Evolutionary conservation across 2,113 vertebrate genomes (phyloP).

Genomic region (Henicopernis longicauda): DNA sequence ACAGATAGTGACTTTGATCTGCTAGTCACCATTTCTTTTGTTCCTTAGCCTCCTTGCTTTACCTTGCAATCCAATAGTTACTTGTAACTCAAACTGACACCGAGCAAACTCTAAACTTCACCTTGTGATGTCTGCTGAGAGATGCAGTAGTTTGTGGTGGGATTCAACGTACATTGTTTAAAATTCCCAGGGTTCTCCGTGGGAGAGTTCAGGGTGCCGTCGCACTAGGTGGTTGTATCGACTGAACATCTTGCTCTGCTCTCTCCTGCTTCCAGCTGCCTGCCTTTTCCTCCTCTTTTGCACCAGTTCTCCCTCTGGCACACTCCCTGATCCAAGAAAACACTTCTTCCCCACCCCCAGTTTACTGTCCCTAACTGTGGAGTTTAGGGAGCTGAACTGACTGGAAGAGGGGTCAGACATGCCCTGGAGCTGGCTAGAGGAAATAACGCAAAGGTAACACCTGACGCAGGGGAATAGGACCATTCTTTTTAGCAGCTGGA

Average conservation of each 20-base stretch:
- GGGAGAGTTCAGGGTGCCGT: not conserved
- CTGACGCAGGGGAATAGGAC: not conserved
- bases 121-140: not conserved
- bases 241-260: not conserved
- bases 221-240: not conserved
- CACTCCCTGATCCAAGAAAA: not conserved
- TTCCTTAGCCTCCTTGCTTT: not conserved
- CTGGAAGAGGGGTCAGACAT: not conserved
- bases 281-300: not conserved
- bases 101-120: not conserved
- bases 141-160: not conserved
- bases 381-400: not conserved
- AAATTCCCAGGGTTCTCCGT: fast-evolving
- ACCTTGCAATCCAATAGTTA: not conserved
- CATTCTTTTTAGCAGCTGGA: not conserved
- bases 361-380: not conserved
- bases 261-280: not conserved
- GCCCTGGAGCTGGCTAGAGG: not conserved
- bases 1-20: not conserved
- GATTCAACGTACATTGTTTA: fast-evolving
- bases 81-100: not conserved
- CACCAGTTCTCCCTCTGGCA: not conserved
- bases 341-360: not conserved
- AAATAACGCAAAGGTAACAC: not conserved
- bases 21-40: not conserved